These are phyloP conservation scores for Habropoda laboriosa DNA, from an alignment of 1,140 invertebrate species.

Conservation along the genomic window DNA sequence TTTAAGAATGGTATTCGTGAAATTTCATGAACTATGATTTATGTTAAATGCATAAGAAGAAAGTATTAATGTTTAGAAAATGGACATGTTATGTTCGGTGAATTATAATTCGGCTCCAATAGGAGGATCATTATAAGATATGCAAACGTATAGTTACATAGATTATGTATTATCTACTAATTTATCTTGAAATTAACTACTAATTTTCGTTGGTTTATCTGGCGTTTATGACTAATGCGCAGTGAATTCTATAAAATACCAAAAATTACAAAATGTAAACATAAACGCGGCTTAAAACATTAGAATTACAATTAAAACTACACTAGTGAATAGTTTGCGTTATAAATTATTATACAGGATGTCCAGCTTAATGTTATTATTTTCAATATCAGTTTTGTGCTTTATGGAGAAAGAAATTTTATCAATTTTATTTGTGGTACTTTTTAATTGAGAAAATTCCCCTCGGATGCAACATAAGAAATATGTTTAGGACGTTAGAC, in stretches of 20 bases:
- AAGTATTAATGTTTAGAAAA: not conserved
- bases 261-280: not conserved
- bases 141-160: not conserved
- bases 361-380: not conserved
- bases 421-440: not conserved
- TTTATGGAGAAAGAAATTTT: not conserved
- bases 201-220: not conserved
- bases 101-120: not conserved
- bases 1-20: not conserved
- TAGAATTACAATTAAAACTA: slow-evolving; percentile 40
- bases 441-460: not conserved
- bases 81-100: not conserved
- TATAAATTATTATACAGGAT: not conserved
- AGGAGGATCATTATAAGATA: not conserved
- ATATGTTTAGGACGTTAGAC: not conserved
- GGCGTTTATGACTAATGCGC: not conserved
- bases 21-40: not conserved
- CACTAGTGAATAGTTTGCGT: slow-evolving; percentile 14
- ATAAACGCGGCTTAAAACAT: slow-evolving; percentile 9
- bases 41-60: slow-evolving; percentile 29
- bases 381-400: not conserved
- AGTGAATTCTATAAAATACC: not conserved
- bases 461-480: not conserved
- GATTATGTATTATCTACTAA: not conserved
- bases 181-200: not conserved